Evolutionary conservation across 2,888 invertebrate species (phyloP).

Genomic region (Drosophila neonasuta): DNA sequence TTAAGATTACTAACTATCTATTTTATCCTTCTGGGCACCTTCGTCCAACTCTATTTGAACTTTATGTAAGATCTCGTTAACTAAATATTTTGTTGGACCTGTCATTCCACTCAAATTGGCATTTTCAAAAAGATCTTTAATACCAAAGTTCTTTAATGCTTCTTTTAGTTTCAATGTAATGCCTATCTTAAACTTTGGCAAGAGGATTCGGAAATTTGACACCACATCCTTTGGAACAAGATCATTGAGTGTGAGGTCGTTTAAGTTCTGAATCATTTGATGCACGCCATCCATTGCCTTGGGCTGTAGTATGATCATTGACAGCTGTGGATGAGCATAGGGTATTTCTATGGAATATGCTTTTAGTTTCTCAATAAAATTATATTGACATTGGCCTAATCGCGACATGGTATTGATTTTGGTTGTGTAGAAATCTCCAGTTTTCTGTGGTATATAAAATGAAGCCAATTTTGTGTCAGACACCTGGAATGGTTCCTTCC

Average conservation of each 20-base stretch:
- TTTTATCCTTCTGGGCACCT: neutral
- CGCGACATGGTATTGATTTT: neutral
- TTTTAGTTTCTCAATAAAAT: slow-evolving; percentile 6
- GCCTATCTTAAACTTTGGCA: slow-evolving; percentile 7
- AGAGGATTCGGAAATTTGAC: neutral
- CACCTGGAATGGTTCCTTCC: neutral
- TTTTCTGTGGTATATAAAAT: slow-evolving; percentile 1
- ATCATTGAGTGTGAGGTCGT: neutral
- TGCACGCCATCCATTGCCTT: slow-evolving; percentile 3
- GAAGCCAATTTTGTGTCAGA: neutral
- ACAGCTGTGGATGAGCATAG: neutral
- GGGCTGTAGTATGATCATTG: slow-evolving; percentile 8
- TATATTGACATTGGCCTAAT: neutral
- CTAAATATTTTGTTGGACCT: neutral
- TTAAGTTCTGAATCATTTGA: neutral
- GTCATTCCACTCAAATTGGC: slow-evolving; percentile 6
- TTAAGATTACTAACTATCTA: slow-evolving; percentile 1
- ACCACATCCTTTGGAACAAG: neutral
- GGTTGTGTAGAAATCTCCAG: neutral
- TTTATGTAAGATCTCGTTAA: slow-evolving; percentile 4
- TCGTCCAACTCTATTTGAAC: neutral
- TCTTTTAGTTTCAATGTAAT: neutral
- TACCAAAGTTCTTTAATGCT: slow-evolving; percentile 1
- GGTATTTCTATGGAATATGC: slow-evolving; percentile 11
- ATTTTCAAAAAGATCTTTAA: slow-evolving; percentile 4